Percentiles rank a stretch among this genome's conserved stretches.
Conservation (phyloP, 1,140 invertebrate species). For the Drosophila nannoptera region DNA sequence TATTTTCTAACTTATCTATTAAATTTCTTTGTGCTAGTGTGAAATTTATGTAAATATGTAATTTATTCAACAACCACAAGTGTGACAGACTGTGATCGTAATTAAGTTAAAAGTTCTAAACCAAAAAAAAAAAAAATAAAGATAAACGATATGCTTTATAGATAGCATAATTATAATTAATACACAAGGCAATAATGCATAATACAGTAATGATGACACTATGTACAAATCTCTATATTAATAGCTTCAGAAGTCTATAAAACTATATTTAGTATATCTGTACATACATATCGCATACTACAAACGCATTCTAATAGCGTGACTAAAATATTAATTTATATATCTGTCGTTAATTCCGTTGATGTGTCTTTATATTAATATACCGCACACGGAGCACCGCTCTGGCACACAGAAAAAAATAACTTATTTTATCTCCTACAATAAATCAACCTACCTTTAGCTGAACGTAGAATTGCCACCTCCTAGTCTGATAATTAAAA, state of each 20-base stretch:
- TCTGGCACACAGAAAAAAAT: too few relatives aligned
- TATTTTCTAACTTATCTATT: conserved; percentile 40
- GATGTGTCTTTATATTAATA: too few relatives aligned
- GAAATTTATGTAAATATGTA: conserved; percentile 27
- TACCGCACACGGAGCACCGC: too few relatives aligned
- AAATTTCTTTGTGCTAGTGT: conserved; percentile 29
- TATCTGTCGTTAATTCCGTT: too few relatives aligned
- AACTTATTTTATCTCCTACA: too few relatives aligned
- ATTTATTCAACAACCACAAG: conserved; percentile 25
- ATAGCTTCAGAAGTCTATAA: too few relatives aligned
- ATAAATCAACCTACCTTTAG: too few relatives aligned
- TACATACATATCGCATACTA: background rate
- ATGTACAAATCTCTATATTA: background rate
- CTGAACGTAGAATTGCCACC: too few relatives aligned
- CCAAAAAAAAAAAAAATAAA: conserved; percentile 56
- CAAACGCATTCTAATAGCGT: too few relatives aligned
- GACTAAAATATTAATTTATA: too few relatives aligned
- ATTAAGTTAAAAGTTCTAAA: conserved; percentile 50
- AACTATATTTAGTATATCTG: background rate
- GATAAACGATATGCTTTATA: conserved; percentile 22
- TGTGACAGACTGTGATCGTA: conserved; percentile 64
- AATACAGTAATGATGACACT: conserved; percentile 14
- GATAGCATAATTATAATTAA: conserved; percentile 15
- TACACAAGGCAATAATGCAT: conserved; percentile 35
- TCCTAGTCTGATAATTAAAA: too few relatives aligned